Evolutionary conservation across 2,113 vertebrate genomes (phyloP), one percentile per base, ranked within the genome.

Genomic region (Rhinolophus sinicus): DNA sequence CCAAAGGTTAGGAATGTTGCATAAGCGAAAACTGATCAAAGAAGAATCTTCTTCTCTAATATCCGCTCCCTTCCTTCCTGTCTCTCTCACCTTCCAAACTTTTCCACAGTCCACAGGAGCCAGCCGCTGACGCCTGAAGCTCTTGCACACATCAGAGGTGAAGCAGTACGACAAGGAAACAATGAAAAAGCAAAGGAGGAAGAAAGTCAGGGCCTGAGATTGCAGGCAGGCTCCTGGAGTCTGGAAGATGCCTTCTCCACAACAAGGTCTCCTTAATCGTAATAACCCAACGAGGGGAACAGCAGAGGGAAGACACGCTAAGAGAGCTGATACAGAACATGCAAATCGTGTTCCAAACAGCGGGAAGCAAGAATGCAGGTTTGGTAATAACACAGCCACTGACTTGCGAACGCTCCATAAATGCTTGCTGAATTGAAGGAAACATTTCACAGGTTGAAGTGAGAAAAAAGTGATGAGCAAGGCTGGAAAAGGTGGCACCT

Each of bases 401-500:
- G 30, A 88, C 77, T 78, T 69, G 24, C 33, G 28, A 67, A 90
- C 76, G 84, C 50, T 67, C 22, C 52, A 58, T 12, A 75, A 52
- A 67, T 0, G 22, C 50, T 15, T 3, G 47, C 40, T n/a, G 65
- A 58, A 44, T 33, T 28, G 60, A 93, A 88, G 69, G 82, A 62
- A 94, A 56, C 19, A 35, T 35, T 50, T 94, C 93, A 83, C 47
- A 40, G 67, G 70, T 76, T n/a, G 12, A 90, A 94, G 72, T n/a
- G 70, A 83, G 67, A 73, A 93, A 84, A 35, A 11, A 0, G 3
- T 3, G n/a, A 58, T 33, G 54, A 95, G 86, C 56, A n/a, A 77
- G 65, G 16, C 60, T 76, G 54, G 47, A 38, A 60, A 93, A 88
- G 50, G 70, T 22, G 22, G 91, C 15, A 16, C 35, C 35, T 62